Percentiles rank a stretch among this genome's conserved stretches.
These are phyloP conservation scores for Vanessa cardui DNA, from an alignment of 2,888 invertebrate species.

Conservation along the genomic window DNA sequence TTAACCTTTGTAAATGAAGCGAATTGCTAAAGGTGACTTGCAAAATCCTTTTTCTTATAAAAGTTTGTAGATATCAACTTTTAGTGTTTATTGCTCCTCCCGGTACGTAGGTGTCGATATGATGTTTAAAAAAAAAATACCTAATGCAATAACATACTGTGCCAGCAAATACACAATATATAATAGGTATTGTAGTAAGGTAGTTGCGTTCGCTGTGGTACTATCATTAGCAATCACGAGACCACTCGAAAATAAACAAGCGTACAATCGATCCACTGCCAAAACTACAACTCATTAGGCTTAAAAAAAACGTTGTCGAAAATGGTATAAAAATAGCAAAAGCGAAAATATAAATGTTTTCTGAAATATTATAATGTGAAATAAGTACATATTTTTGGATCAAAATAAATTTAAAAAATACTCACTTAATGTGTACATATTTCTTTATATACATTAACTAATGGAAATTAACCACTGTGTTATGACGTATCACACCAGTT, in stretches of 20 bases:
- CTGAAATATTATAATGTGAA: neutral
- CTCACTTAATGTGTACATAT: too few species aligned
- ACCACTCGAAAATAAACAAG: constrained; percentile 69
- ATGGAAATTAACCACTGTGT: too few species aligned
- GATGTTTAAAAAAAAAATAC: too few species aligned
- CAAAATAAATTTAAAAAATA: too few species aligned
- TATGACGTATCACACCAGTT: neutral
- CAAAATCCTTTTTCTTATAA: neutral
- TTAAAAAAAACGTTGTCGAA: neutral
- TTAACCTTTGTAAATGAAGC: neutral
- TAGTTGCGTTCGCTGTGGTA: constrained; percentile 29
- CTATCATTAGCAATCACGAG: constrained; percentile 52
- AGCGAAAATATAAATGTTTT: neutral
- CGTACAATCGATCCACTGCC: constrained; percentile 32
- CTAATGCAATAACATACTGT: neutral
- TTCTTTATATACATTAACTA: too few species aligned
- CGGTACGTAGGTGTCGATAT: too few species aligned
- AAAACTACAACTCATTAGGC: constrained; percentile 19
- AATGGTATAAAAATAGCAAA: neutral
- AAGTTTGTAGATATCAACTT: neutral
- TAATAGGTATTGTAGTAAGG: constrained; percentile 11
- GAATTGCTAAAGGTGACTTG: neutral
- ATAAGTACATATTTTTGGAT: too few species aligned
- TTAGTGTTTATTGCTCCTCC: too few species aligned
- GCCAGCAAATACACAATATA: constrained; percentile 31